A percentile compares a stretch with the other conserved stretches of the same genome.
phyloP scores from a whole-genome alignment of 2,888 invertebrate species.

The Phanerotoma sp. region DNA sequence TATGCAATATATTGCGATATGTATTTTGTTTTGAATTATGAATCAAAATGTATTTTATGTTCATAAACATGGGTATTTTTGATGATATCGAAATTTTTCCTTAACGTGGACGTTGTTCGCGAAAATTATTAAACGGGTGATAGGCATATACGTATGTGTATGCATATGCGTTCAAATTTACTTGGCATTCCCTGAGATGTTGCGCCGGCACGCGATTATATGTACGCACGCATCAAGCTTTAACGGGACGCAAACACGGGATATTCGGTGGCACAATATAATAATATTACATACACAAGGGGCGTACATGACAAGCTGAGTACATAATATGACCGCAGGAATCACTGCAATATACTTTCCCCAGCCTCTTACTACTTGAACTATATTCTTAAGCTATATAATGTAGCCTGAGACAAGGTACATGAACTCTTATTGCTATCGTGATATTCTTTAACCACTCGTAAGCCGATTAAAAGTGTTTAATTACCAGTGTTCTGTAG shows the following conservation, averaged over 20 bases:
- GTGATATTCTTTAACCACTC: constrained; percentile 36
- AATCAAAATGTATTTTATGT: constrained; percentile 19
- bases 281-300: constrained; percentile 10
- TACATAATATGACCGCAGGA: constrained; percentile 10
- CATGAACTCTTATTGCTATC: constrained; percentile 12
- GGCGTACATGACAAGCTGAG: constrained; percentile 1
- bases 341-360: constrained; percentile 9
- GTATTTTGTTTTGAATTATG: too few species aligned
- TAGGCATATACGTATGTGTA: not conserved
- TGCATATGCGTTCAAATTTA: not conserved
- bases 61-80: too few species aligned
- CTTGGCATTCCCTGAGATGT: constrained; percentile 15
- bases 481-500: constrained; percentile 1
- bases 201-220: constrained; percentile 17
- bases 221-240: constrained; percentile 16
- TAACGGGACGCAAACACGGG: constrained; percentile 13
- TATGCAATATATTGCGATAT: too few species aligned
- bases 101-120: not conserved
- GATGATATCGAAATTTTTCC: not conserved
- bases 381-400: constrained; percentile 2
- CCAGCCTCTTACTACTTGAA: not conserved
- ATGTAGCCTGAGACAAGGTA: constrained; percentile 5
- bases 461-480: constrained; percentile 49
- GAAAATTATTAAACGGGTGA: constrained; percentile 3
- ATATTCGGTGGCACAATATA: constrained; percentile 17